Percentiles rank a stretch among this genome's conserved stretches.
phyloP scores from a whole-genome alignment of 2,113 vertebrate genomes.

The Leuciscus idus region DNA sequence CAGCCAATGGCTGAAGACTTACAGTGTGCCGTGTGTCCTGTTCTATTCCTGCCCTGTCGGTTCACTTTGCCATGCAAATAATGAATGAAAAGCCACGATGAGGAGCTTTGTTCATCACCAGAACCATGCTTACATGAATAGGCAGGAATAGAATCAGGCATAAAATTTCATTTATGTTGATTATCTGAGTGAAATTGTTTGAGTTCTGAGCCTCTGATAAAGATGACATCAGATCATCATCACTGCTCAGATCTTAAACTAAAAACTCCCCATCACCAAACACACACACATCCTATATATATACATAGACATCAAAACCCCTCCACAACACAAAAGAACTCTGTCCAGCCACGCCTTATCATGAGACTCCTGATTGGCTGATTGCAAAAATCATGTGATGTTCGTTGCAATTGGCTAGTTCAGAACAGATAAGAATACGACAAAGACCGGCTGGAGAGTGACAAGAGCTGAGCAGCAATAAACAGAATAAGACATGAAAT shows the following conservation, averaged over 20 bases:
- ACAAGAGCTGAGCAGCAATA: constrained; percentile 44
- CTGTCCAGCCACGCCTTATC: constrained; percentile 68
- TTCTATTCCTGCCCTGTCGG: constrained; percentile 38
- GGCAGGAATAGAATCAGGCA: constrained; percentile 37
- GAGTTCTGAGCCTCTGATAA: background rate
- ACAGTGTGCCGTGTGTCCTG: background rate
- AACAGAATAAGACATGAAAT: constrained; percentile 46
- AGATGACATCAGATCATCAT: background rate
- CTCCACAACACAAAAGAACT: constrained; percentile 52
- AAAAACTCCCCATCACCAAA: constrained; percentile 36
- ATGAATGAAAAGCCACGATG: background rate
- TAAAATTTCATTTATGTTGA: background rate
- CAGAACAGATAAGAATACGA: constrained; percentile 13
- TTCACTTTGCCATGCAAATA: constrained; percentile 29
- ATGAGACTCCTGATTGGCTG: constrained; percentile 3
- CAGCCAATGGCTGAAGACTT: background rate
- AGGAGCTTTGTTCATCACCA: background rate
- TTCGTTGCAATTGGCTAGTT: background rate
- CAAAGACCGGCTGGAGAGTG: constrained; percentile 69
- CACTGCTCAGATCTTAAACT: background rate
- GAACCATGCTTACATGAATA: background rate
- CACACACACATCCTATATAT: background rate
- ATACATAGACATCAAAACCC: background rate
- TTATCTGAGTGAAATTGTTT: background rate
- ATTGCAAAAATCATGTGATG: constrained; percentile 16